These are phyloP conservation scores for Diachasma alloeum DNA, from an alignment of 1,140 invertebrate genomes.

Conservation along the genomic window DNA sequence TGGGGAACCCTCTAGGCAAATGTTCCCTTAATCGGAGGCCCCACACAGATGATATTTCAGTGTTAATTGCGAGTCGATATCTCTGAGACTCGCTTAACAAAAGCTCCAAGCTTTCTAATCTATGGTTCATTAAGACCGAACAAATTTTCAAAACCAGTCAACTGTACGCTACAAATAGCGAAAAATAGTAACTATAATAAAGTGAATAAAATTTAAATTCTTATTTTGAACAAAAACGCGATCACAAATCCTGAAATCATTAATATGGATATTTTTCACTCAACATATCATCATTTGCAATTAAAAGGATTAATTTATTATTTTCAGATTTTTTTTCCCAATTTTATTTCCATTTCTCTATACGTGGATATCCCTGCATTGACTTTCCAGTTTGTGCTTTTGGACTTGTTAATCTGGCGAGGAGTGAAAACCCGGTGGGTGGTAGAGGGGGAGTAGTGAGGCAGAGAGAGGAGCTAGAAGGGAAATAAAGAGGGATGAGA, in stretches of 20 bases:
- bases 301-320: background rate
- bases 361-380: constrained; percentile 28
- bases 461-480: too few species aligned
- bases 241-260: background rate
- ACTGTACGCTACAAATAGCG: background rate
- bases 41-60: constrained; percentile 56
- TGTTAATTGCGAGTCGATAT: constrained; percentile 58
- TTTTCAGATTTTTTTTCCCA: background rate
- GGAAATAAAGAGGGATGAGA: constrained; percentile 10
- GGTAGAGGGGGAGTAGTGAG: background rate
- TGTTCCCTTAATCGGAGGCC: background rate
- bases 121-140: constrained; percentile 55
- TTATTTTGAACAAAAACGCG: too few species aligned
- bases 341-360: background rate
- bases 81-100: constrained; percentile 35
- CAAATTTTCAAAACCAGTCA: background rate
- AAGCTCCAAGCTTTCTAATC: constrained; percentile 51
- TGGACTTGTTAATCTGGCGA: constrained; percentile 30
- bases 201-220: background rate
- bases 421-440: constrained; percentile 6
- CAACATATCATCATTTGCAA: background rate
- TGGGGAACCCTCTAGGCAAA: background rate
- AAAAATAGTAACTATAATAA: background rate
- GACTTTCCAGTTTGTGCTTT: constrained; percentile 23
- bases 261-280: background rate